These are phyloP conservation scores for Hafferia zeledoni DNA, from an alignment of 2,797 vertebrate genomes.

Conservation along the genomic window DNA sequence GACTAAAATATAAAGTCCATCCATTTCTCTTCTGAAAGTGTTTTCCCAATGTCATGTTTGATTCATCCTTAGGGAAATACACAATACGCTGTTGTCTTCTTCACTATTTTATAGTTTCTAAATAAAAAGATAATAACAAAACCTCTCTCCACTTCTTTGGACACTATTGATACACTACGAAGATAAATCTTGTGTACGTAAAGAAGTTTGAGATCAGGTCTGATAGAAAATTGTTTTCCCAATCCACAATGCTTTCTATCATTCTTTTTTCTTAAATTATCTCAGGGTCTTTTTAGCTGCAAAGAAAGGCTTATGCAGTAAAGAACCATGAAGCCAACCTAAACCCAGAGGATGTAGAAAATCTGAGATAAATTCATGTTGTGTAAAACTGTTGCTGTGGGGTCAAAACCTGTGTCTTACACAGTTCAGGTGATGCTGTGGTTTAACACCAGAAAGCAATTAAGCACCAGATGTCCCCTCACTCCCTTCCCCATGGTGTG, in stretches of 20 bases:
- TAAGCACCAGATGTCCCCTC: not conserved
- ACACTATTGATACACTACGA: rapidly evolving
- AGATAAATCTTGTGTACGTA: not conserved
- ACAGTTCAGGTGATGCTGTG: not conserved
- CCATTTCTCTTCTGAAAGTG: not conserved
- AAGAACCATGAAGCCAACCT: not conserved
- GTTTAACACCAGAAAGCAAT: not conserved
- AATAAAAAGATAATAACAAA: not conserved
- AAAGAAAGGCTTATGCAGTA: not conserved
- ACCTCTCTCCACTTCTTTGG: not conserved
- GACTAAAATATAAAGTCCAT: not conserved
- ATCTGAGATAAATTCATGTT: not conserved
- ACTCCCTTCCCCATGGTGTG: not conserved
- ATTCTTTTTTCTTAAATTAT: not conserved
- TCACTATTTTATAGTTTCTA: not conserved
- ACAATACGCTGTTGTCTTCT: not conserved
- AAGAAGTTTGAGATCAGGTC: not conserved
- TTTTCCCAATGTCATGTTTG: not conserved
- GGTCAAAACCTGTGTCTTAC: not conserved
- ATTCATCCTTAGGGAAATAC: not conserved
- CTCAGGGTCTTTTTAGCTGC: not conserved
- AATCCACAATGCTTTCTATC: not conserved
- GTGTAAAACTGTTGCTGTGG: not conserved
- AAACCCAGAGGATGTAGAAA: not conserved
- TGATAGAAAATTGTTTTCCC: not conserved